These are phyloP conservation scores for Gyps fulvus DNA, from an alignment of 2,113 vertebrate species.

Conservation along the genomic window DNA sequence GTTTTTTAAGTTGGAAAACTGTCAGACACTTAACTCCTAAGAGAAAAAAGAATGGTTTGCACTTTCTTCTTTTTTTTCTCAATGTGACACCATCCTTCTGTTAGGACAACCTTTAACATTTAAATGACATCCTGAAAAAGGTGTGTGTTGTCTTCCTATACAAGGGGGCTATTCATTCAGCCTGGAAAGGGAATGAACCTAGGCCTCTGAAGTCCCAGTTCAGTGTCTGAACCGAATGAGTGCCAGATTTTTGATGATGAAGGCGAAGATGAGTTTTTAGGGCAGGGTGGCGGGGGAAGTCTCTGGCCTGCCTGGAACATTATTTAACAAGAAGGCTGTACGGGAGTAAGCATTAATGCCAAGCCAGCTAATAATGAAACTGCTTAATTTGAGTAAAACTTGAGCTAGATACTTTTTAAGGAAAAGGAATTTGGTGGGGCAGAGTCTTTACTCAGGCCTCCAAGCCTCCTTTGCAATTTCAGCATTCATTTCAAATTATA, in stretches of 20 bases:
- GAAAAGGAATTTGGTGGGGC: not conserved
- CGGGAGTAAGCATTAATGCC: not conserved
- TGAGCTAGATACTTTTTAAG: not conserved
- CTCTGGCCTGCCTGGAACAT: not conserved
- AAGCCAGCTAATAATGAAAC: not conserved
- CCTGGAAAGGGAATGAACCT: not conserved
- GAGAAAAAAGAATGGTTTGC: not conserved
- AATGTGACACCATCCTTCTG: not conserved
- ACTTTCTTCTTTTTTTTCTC: not conserved
- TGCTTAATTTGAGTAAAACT: not conserved
- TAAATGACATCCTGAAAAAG: not conserved
- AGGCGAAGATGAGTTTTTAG: not conserved
- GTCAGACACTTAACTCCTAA: not conserved
- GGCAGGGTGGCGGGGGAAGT: not conserved
- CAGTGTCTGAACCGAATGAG: not conserved
- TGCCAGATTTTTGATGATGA: not conserved
- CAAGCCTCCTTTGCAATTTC: not conserved
- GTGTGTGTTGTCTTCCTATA: not conserved
- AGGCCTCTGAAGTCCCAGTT: not conserved
- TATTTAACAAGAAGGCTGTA: not conserved
- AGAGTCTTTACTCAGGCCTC: not conserved
- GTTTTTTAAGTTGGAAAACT: not conserved
- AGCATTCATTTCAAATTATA: not conserved
- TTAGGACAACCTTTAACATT: not conserved
- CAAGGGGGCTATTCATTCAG: not conserved